Conservation (phyloP, 1,140 invertebrate genomes). For the Adelges cooleyi region DNA sequence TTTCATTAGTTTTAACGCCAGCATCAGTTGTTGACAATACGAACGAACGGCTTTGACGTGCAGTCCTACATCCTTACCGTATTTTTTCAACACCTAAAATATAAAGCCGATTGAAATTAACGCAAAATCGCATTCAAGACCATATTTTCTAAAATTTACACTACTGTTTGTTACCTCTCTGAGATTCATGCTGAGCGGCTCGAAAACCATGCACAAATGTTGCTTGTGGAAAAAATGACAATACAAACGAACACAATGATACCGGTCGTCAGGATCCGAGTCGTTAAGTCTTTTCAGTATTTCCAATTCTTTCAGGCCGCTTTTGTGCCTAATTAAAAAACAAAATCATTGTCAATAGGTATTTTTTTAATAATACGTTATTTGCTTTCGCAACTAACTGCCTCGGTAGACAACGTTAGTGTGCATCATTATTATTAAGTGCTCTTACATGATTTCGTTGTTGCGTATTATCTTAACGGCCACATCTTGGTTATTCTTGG, state of each 20-base stretch:
- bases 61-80: conserved; percentile 92
- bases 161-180: conserved; percentile 54
- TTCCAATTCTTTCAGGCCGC: conserved; percentile 92
- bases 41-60: conserved; percentile 95
- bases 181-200: conserved; percentile 88
- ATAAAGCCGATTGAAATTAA: conserved; percentile 13
- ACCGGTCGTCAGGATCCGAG: conserved; percentile 92
- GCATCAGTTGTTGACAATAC: conserved; percentile 93
- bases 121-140: no score
- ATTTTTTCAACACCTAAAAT: conserved; percentile 84
- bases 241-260: conserved; percentile 88
- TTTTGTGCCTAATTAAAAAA: conserved; percentile 96
- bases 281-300: conserved; percentile 91
- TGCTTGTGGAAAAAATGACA: conserved; percentile 91
- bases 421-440: not conserved
- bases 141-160: no score
- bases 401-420: no score
- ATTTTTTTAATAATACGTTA: not conserved
- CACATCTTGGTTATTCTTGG: conserved; percentile 74
- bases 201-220: conserved; percentile 97
- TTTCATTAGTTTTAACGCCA: conserved; percentile 88
- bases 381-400: not conserved
- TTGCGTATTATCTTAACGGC: conserved; percentile 99
- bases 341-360: not conserved
- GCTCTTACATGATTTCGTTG: conserved; percentile 96